Percentiles rank a stretch among this genome's conserved stretches.
Conservation (phyloP, 2,888 invertebrate genomes). For the Maniola hyperantus region DNA sequence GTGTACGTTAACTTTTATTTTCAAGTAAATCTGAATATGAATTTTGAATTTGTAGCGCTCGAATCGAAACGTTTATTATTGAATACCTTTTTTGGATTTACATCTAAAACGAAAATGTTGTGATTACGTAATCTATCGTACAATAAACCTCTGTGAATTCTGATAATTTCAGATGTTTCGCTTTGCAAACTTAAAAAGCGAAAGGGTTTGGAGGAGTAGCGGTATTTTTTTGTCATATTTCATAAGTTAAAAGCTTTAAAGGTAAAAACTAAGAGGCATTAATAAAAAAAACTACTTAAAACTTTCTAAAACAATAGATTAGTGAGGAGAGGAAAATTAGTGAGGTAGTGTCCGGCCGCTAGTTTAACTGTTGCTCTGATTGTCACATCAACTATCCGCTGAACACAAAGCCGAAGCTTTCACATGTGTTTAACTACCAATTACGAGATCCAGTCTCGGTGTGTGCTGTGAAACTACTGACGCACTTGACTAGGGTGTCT, state of each 20-base stretch:
- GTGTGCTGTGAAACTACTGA: constrained; percentile 12
- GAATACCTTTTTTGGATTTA: constrained; percentile 9
- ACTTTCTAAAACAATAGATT: constrained; percentile 71
- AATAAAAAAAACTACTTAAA: too few species aligned
- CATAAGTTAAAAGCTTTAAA: too few species aligned
- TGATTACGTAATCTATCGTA: neutral
- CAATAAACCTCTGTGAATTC: too few species aligned
- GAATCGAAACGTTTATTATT: constrained; percentile 7
- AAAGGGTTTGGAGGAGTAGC: too few species aligned
- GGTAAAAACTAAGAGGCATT: too few species aligned
- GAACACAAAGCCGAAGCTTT: constrained; percentile 32
- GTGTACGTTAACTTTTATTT: constrained; percentile 37
- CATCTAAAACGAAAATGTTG: constrained; percentile 11
- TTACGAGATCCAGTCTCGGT: constrained; percentile 36
- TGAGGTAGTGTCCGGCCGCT: constrained; percentile 75
- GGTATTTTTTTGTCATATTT: too few species aligned
- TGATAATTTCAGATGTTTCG: too few species aligned
- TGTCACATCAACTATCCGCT: constrained; percentile 47
- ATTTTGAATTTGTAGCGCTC: constrained; percentile 13
- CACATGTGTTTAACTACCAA: constrained; percentile 41
- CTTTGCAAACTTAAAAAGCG: too few species aligned
- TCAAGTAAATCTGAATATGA: constrained; percentile 15
- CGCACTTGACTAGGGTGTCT: too few species aligned
- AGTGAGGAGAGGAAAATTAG: constrained; percentile 78
- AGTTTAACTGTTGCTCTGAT: constrained; percentile 80